Percentiles rank a stretch among this genome's conserved stretches.
Conservation (phyloP, 1,140 invertebrate species). For the Microvelia longipes region DNA sequence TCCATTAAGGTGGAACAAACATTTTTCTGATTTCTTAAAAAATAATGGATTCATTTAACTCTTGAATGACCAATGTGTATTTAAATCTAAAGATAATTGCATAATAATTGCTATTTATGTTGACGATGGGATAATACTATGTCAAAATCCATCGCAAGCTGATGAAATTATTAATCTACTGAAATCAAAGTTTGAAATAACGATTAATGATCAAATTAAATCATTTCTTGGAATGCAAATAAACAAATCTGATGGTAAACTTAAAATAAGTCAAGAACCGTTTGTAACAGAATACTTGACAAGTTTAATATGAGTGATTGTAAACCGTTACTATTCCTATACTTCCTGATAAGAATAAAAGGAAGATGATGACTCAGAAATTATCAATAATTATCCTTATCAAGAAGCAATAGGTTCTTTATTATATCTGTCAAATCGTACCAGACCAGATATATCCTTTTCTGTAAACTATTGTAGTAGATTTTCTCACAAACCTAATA, state of each 20-base stretch:
- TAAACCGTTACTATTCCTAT: background rate
- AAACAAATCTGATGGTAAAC: background rate
- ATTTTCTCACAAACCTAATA: background rate
- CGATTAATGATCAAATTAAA: background rate
- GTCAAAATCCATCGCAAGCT: background rate
- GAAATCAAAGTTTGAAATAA: background rate
- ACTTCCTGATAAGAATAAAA: background rate
- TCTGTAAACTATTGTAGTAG: background rate
- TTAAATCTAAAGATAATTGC: background rate
- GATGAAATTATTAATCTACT: background rate
- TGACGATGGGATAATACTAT: background rate
- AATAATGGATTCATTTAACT: background rate
- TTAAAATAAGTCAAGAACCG: background rate
- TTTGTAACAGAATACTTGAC: background rate
- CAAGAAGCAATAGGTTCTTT: background rate
- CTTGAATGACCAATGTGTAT: background rate
- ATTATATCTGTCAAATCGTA: background rate
- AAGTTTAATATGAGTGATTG: background rate
- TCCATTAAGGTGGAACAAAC: background rate
- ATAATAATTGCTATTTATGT: background rate
- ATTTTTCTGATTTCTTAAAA: background rate
- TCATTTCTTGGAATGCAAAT: background rate
- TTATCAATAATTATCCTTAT: background rate
- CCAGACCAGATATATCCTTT: background rate
- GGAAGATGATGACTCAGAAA: background rate